Conservation (phyloP, 2,888 invertebrate genomes). For the Diarsia brunnea region DNA sequence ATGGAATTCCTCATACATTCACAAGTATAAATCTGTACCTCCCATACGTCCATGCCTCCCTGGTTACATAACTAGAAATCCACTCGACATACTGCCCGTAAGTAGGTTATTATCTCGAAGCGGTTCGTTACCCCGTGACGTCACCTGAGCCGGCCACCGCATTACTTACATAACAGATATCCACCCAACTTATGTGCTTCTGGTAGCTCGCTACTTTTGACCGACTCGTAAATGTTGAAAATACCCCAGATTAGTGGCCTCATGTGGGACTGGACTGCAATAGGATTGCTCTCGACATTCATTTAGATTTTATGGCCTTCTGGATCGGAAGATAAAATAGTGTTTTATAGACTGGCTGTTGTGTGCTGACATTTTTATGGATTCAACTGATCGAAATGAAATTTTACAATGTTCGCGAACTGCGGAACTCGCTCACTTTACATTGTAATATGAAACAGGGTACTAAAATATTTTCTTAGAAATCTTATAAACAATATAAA, state of each 20-base stretch:
- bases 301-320: conserved; percentile 42
- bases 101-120: conserved; percentile 67
- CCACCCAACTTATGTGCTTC: conserved; percentile 53
- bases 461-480: conserved; percentile 6
- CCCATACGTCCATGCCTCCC: conserved; percentile 19
- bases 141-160: conserved; percentile 58
- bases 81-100: conserved; percentile 52
- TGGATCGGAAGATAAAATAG: conserved; percentile 45
- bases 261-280: conserved; percentile 26
- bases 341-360: conserved; percentile 15
- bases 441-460: conserved; percentile 6
- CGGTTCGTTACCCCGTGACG: conserved; percentile 63
- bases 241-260: conserved; percentile 43
- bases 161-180: conserved; percentile 59
- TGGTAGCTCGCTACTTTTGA: conserved; percentile 52
- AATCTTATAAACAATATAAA: not conserved
- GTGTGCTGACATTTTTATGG: conserved; percentile 33
- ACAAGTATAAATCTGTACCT: conserved; percentile 26
- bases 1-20: conserved; percentile 22
- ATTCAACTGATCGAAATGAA: conserved; percentile 20
- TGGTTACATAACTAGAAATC: conserved; percentile 50
- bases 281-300: conserved; percentile 34
- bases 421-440: conserved; percentile 21
- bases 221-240: conserved; percentile 52
- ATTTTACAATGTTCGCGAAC: conserved; percentile 24